These are phyloP conservation scores for Carcina quercana DNA, from an alignment of 2,888 invertebrate genomes.

Conservation along the genomic window DNA sequence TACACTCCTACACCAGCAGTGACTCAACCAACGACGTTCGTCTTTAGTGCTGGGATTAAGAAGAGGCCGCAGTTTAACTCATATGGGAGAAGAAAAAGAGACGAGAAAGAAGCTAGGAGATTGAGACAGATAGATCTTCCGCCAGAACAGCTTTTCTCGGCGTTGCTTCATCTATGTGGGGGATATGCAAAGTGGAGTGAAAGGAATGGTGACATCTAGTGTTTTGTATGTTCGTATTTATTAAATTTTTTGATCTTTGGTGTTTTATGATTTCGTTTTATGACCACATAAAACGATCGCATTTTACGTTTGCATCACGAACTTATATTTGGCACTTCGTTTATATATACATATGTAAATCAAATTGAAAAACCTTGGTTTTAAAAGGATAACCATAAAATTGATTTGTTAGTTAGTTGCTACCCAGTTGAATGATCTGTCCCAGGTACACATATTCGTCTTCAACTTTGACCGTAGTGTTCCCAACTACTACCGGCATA, in stretches of 20 bases:
- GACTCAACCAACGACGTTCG: conserved; percentile 45
- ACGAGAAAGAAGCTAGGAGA: conserved; percentile 27
- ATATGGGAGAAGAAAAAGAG: conserved; percentile 47
- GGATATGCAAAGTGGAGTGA: conserved; percentile 71
- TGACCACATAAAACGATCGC: no score
- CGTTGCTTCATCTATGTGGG: conserved; percentile 69
- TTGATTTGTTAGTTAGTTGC: no score
- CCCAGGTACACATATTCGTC: no score
- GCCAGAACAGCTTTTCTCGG: conserved; percentile 66
- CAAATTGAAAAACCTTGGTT: no score
- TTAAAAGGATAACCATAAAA: no score
- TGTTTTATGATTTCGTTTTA: no score
- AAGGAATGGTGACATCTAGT: conserved; percentile 9
- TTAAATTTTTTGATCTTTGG: neutral
- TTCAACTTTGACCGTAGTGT: no score
- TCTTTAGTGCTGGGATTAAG: conserved; percentile 54
- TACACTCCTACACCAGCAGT: conserved; percentile 33
- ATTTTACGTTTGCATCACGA: no score
- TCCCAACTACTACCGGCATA: no score
- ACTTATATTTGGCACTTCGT: no score
- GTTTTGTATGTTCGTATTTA: neutral
- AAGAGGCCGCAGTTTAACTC: conserved; percentile 59
- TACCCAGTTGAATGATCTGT: no score
- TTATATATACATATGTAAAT: no score
- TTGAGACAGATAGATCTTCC: conserved; percentile 37